Evolutionary conservation across 2,888 invertebrate genomes (phyloP), one percentile per base, ranked within the genome.

Genomic region (Eupithecia inturbata): DNA sequence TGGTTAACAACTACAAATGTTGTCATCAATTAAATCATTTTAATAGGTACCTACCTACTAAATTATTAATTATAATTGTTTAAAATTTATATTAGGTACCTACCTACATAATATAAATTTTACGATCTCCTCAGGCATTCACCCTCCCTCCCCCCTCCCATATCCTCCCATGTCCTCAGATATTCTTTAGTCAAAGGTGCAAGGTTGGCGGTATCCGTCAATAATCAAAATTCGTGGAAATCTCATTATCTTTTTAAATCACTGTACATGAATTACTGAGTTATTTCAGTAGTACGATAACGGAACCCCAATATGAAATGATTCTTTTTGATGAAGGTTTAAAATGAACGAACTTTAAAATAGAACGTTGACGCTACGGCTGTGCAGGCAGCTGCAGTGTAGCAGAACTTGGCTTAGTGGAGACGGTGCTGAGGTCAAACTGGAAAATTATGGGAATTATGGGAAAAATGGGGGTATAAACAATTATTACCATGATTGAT

Each of bases 211-310:
- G n/a, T n/a, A 9, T n/a, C n/a, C 49, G n/a, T 49, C 9, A 49
- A 49, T n/a, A 49, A n/a, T 49, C n/a, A 9, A 49, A n/a, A 49
- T 49, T n/a, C 49, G 49, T 49, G 49, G n/a, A 49, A n/a, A n/a
- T n/a, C 41, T 19, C 5, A 19, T 45, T 45, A 45, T 45, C 19
- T 19, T 19, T n/a, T 19, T 45, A 45, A 45, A n/a, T 7, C 49
- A 49, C 45, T 45, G 45, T 45, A n/a, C n/a, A n/a, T n/a, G n/a
- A 49, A 49, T 49, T 49, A 49, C 49, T n/a, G n/a, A n/a, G 49
- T 49, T 7, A 49, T 49, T n/a, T 49, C 1, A 3, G 49, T n/a
- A 3, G n/a, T 49, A 1, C 45, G 5, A 45, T 16, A 19, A 45
- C 1, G 45, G 19, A 19, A 19, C 4, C n/a, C 19, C 14, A 14